A percentile compares a stretch with the other conserved stretches of the same genome.
Conservation (phyloP, 2,113 vertebrate genomes). For the Gyps fulvus region DNA sequence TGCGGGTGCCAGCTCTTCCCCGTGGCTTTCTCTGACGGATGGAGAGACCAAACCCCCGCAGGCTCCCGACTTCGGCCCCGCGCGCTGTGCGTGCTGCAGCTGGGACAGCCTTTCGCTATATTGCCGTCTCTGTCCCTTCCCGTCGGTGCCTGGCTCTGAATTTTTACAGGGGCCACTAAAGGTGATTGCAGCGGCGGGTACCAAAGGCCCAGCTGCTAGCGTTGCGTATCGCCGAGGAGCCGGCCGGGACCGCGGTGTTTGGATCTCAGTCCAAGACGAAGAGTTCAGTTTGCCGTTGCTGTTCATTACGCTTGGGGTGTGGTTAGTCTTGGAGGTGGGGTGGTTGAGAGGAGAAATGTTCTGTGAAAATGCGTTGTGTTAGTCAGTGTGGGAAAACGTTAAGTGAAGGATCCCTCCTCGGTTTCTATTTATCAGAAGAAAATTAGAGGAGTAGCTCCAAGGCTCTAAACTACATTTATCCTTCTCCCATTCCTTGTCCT, state of each 20-base stretch:
- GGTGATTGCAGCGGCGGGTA: neutral
- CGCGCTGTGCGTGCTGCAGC: neutral
- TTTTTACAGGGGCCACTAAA: neutral
- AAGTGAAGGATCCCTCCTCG: neutral
- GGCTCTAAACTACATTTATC: neutral
- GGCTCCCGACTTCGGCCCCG: constrained; percentile 38
- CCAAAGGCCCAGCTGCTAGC: neutral
- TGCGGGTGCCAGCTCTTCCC: neutral
- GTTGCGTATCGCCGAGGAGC: neutral
- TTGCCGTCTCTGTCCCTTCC: neutral
- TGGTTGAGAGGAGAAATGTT: neutral
- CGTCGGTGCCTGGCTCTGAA: neutral
- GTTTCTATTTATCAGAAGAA: neutral
- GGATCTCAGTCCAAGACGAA: neutral
- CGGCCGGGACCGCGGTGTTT: neutral
- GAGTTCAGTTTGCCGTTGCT: neutral
- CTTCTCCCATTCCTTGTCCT: neutral
- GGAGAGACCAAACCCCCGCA: neutral
- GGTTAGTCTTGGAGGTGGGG: neutral
- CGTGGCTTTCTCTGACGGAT: neutral
- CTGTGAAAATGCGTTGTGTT: neutral
- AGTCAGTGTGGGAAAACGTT: neutral
- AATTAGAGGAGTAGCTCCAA: neutral
- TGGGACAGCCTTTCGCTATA: neutral
- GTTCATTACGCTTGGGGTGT: neutral